Evolutionary conservation across 2,113 vertebrate species (phyloP), one percentile per base, ranked within the genome.

Genomic region (Urocitellus parryii): DNA sequence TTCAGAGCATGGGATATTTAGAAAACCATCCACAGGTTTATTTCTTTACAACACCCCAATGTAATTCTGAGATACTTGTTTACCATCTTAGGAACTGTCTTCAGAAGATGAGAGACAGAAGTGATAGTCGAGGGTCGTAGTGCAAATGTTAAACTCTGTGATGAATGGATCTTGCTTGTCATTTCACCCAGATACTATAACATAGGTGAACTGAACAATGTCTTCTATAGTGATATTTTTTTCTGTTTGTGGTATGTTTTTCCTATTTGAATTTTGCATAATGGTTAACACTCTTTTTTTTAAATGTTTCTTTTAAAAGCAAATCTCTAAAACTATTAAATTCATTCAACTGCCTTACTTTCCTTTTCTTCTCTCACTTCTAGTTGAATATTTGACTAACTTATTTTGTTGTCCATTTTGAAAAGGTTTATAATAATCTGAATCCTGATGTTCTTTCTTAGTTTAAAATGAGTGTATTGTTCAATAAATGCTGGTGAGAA

Each of bases 231-330:
- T 32, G 16, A 82, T 29, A 5, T n/a, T 65, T 91, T 65, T 91
- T 45, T 80, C 27, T 17, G 27, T 32, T 24, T 86, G 48, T 94
- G 61, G 25, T 58, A 39, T 63, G 73, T 85, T 85, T n/a, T 88
- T 92, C 74, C 56, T 34, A 70, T 58, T 61, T 92, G 29, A 90
- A 85, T 72, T 96, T 84, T 74, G 2, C 20, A 42, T 82, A 39
- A 51, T 85, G 16, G 22, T 65, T 76, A 73, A 48, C 3, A 73
- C 10, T 25, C 4, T 96, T 83, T 73, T n/a, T n/a, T 17, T 84
- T 81, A 68, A 76, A 84, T 48, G 68, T 85, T 42, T 80, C 37
- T 90, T 76, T 48, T 73, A 88, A 6, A 85, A 58, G 20, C 32
- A 29, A 61, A 22, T 51, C 48, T 76, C 74, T 81, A 45, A 65